These are phyloP conservation scores for Lateolabrax maculatus DNA, from an alignment of 2,797 vertebrate species.

Conservation along the genomic window DNA sequence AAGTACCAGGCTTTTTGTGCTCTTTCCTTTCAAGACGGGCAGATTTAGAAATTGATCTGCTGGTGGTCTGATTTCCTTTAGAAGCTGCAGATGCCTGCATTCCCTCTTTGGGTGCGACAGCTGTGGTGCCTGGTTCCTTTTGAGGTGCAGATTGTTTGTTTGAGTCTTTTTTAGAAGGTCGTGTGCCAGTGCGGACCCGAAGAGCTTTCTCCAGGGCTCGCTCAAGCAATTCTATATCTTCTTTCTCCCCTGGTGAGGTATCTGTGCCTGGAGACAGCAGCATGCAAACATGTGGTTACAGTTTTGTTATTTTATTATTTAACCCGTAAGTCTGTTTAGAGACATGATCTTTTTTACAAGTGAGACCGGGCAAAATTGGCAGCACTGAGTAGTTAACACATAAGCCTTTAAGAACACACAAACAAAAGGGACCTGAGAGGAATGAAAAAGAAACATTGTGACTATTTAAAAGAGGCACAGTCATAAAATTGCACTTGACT, in stretches of 20 bases:
- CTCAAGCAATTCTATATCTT: constrained; percentile 84
- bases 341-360: neutral
- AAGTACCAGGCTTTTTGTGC: constrained; percentile 19
- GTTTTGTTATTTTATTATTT: neutral
- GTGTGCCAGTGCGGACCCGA: constrained; percentile 70
- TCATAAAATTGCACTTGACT: neutral
- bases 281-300: constrained; percentile 24
- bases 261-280: constrained; percentile 56
- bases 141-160: constrained; percentile 20
- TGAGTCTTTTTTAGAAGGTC: constrained; percentile 43
- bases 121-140: constrained; percentile 22
- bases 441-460: neutral
- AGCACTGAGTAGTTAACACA: neutral
- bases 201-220: constrained; percentile 82
- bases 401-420: neutral
- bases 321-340: too few relatives aligned
- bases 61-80: constrained; percentile 28
- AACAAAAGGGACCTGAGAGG: neutral
- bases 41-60: constrained; percentile 46
- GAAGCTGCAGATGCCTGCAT: constrained; percentile 16
- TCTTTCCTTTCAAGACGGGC: constrained; percentile 40
- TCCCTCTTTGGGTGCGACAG: constrained; percentile 22
- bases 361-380: neutral
- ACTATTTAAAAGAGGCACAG: neutral
- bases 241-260: constrained; percentile 65